Base-by-base conservation (phyloP, 2,888 invertebrate genomes). In the Piscicola geometra region DNA sequence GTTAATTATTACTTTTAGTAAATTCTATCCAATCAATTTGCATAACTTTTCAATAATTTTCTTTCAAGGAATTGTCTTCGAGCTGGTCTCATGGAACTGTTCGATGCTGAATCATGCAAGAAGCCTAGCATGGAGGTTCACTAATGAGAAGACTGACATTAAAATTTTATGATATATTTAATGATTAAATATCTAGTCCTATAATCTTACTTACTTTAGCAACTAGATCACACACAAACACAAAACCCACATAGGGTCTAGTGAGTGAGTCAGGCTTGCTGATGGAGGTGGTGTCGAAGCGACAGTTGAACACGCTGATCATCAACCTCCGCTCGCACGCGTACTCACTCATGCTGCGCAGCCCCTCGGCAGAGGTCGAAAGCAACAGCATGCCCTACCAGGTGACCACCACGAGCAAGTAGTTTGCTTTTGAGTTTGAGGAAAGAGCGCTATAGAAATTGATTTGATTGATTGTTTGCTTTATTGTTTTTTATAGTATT, bases 401-500 rank as follows among this genome's bases (percentile, higher is more conserved):
- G 25, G 60, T 56, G 41, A 15, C 41, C 15, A 41, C 15, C 9
- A 41, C 41, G 50, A 47, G 50, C 9, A 21, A 47, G 50, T 47
- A 21, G 50, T 21, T 47, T 15, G 50, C 9, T 47, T 0, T 30
- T 66, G n/a, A n/a, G n/a, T n/a, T n/a, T n/a, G n/a, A n/a, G n/a
- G n/a, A n/a, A n/a, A n/a, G n/a, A n/a, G n/a, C n/a, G n/a, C n/a
- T n/a, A n/a, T n/a, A n/a, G n/a, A n/a, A n/a, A n/a, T n/a, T n/a
- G n/a, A n/a, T n/a, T 25, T 73, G 52, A 67, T n/a, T 30, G 21
- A 69, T 70, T 60, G 9, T 64, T 67, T 41, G 25, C 64, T 28
- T 73, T 71, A 30, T 33, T 75, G 68, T 71, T 33, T 52, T 1
- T 64, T 76, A 28, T 64, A 30, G 21, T 75, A n/a, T n/a, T n/a